Evolutionary conservation across 2,797 vertebrate species (phyloP), one percentile per base, ranked within the genome.

Genomic region (Danio aesculapii): DNA sequence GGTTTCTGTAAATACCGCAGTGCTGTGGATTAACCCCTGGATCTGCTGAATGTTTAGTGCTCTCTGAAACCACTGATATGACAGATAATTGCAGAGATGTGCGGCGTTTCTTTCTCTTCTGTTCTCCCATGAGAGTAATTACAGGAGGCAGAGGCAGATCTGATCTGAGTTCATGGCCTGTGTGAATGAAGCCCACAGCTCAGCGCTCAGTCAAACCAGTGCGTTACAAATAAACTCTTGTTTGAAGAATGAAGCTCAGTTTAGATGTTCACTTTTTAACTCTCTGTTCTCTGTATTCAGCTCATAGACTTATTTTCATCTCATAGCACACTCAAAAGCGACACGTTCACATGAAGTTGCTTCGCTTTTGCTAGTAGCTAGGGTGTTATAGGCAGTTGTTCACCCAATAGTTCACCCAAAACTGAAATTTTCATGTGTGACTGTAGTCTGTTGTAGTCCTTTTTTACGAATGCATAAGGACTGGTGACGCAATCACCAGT

Each of bases 11-110:
- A 39, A 61, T 6, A 2, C 58, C 30, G 59, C 59, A 62, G 59
- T 39, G 53, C 12, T 19, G 13, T 41, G 59, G 30, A 8, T 41
- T 41, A 62, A 41, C 59, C 59, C 8, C 47, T 13, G 64, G 64
- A 43, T 30, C 30, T 30, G 30, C 30, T 30, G 30, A 30, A 30
- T 30, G 30, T 30, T 30, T 30, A 16, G 14, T 30, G 44, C 4
- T 68, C 63, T 47, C 41, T 7, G 7, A 71, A 17, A 41, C 39
- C 16, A 30, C 59, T 81, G 21, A 76, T 52, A 17, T 76, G 7
- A 52, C 6, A 12, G 19, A 50, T 14, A 67, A 50, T 41, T 63
- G 44, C 16, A 17, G 58, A 66, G 30, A 75, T 75, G 61, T 55
- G 62, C 39, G 43, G 50, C 64, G 17, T 17, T 62, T 17, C 43